Evolutionary conservation across 2,797 vertebrate species (phyloP), one percentile per base, ranked within the genome.

Genomic region (Myripristis murdjan): DNA sequence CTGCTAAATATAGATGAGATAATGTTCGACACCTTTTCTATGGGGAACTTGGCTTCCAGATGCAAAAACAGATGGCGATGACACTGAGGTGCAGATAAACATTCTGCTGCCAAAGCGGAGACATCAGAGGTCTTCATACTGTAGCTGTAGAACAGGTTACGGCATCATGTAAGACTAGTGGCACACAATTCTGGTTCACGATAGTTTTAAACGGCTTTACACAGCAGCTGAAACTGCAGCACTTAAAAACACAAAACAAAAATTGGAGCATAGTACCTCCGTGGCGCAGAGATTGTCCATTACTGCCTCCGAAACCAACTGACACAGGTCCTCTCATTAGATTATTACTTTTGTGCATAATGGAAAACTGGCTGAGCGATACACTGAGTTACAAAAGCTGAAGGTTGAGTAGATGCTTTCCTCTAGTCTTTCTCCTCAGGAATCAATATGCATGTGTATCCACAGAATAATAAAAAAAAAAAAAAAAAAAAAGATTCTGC

Each of bases 61-160:
- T 86, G 81, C 66, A 70, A 84, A 82, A 85, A 63, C 86, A 90
- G 78, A 89, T 88, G 75, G 84, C 16, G 67, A 63, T 71, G 65
- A 84, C 67, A 74, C 44, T 70, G 64, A 79, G 16, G 60, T 52
- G 26, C 41, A 55, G 35, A 43, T 58, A 49, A 71, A 55, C 56
- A 69, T 59, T 51, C 56, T 58, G 43, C 55, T 20, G 63, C 24
- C 77, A 75, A n/a, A 57, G 72, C 41, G 55, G 48, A 78, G 65
- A 69, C 43, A 31, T 70, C 49, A 22, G 48, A 65, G 39, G 69
- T 57, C 61, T 75, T 67, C 6, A 44, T 35, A n/a, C 43, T 61
- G 41, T 4, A 49, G 48, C 56, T 23, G 44, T 33, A 64, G 14
- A 54, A 56, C 20, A 57, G 68, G 59, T 58, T 73, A 39, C 10